A percentile compares a stretch with the other conserved stretches of the same genome.
Conservation (phyloP, 2,888 invertebrate species). For the Hydriomena furcata region DNA sequence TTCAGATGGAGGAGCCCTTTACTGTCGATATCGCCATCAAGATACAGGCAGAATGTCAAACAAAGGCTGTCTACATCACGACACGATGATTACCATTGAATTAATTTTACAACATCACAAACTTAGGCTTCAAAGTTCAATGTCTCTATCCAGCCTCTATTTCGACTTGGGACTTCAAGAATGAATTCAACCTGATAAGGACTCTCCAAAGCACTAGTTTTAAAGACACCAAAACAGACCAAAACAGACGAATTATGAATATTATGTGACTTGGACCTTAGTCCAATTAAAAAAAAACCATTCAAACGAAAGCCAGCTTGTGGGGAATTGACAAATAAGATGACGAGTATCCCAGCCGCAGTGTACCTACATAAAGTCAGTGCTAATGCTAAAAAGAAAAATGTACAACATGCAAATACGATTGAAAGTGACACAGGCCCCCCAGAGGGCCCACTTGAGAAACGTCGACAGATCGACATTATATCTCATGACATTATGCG, state of each 20-base stretch:
- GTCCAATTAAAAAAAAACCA: too few species aligned
- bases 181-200: not conserved
- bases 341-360: too few species aligned
- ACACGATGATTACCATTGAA: conserved; percentile 26
- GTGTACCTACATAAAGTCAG: too few species aligned
- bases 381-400: too few species aligned
- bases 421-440: conserved; percentile 3
- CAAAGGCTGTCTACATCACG: conserved; percentile 19
- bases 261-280: too few species aligned
- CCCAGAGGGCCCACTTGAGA: conserved; percentile 16
- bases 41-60: conserved; percentile 9
- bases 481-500: conserved; percentile 13
- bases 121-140: conserved; percentile 41
- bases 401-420: not conserved
- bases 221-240: too few species aligned
- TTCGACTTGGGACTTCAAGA: not conserved
- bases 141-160: conserved; percentile 31
- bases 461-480: conserved; percentile 21
- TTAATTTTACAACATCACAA: conserved; percentile 23
- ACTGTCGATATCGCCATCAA: not conserved
- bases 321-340: too few species aligned
- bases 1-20: not conserved
- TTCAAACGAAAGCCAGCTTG: too few species aligned
- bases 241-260: too few species aligned
- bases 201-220: too few species aligned